These are phyloP conservation scores for Acanthornis magna DNA, from an alignment of 2,797 vertebrate genomes.

Conservation along the genomic window DNA sequence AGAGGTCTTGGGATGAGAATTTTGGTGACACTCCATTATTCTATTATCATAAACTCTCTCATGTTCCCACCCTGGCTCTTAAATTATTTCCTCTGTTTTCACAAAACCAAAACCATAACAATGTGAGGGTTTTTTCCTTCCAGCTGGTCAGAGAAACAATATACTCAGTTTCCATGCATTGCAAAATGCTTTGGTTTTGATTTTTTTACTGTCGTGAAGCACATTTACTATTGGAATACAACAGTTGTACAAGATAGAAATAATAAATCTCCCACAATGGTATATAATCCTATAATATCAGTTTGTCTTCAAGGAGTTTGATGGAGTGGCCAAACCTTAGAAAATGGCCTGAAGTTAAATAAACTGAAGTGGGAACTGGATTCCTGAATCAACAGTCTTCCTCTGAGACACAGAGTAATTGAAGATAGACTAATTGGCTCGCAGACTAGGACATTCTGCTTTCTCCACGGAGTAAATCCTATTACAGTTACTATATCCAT, in stretches of 20 bases:
- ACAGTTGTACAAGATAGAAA: background rate
- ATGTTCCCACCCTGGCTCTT: background rate
- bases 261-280: background rate
- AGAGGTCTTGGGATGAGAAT: background rate
- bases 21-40: background rate
- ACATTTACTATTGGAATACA: background rate
- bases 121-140: background rate
- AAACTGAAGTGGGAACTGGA: background rate
- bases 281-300: background rate
- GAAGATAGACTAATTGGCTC: background rate
- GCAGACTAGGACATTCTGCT: background rate
- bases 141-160: background rate
- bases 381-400: background rate
- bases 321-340: background rate
- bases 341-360: background rate
- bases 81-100: background rate
- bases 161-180: background rate
- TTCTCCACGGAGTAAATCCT: slow-evolving; percentile 3
- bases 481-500: background rate
- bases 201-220: background rate
- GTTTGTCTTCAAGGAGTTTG: background rate
- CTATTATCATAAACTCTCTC: background rate
- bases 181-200: background rate
- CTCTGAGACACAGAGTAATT: background rate
- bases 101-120: background rate